Base-by-base conservation (phyloP, 2,888 invertebrate species). In the Ceramica pisi region DNA sequence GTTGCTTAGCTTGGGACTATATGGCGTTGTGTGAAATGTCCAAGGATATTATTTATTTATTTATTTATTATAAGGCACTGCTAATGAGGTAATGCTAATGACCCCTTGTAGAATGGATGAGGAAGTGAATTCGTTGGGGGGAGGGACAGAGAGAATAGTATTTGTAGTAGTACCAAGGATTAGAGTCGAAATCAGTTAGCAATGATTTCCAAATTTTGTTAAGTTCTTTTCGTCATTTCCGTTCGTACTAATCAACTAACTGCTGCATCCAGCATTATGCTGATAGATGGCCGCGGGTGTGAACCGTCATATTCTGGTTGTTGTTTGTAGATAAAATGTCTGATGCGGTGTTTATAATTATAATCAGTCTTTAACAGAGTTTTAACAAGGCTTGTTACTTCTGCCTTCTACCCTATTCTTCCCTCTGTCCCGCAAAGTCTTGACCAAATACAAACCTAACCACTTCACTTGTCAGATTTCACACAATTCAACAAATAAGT, bases 51-150 rank as follows among this genome's bases (percentile, higher is more conserved):
- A n/a, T n/a, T n/a, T n/a, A n/a, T n/a, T n/a, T n/a, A n/a, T n/a
- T n/a, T n/a, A n/a, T n/a, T n/a, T n/a, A n/a, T n/a, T n/a, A n/a
- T n/a, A 78, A 57, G 9, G 12, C 7, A 8, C 48, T 64, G 51
- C 16, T 75, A 75, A 69, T 66, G 53, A 12, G 19, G 9, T n/a
- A n/a, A n/a, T n/a, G n/a, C n/a, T n/a, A n/a, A n/a, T n/a, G n/a
- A n/a, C n/a, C n/a, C n/a, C n/a, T 57, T 69, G 56, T 53, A n/a
- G 26, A 41, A 48, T 61, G 31, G 26, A 51, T 23, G 19, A 60
- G 59, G 80, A 77, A 80, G 64, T 31, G 10, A 46, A 48, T 66
- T 57, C 35, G 19, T 21, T 0, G 3, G 38, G 9, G 14, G 23
- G 60, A 75, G 6, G 10, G 46, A 23, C 7, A 14, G 21, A 26